Percentiles rank a stretch among this genome's conserved stretches.
These are phyloP conservation scores for Dendroctonus valens DNA, from an alignment of 1,140 invertebrate species.

Conservation along the genomic window DNA sequence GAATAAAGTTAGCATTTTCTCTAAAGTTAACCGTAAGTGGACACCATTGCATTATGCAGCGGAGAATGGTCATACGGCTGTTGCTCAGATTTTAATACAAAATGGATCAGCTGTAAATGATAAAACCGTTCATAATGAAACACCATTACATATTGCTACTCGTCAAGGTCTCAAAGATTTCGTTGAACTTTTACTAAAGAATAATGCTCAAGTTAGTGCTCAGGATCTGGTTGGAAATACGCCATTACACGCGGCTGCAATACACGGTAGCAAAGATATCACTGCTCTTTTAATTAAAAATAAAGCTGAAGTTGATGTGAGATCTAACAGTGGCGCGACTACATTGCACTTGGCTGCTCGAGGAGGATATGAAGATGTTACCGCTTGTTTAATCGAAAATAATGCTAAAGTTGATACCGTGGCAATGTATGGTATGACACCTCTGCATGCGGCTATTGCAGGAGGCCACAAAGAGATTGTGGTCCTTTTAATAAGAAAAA, in stretches of 20 bases:
- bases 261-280: constrained; percentile 23
- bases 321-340: constrained; percentile 24
- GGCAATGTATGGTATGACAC: constrained; percentile 23
- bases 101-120: constrained; percentile 52
- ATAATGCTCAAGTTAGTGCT: constrained; percentile 38
- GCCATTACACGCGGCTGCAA: constrained; percentile 35
- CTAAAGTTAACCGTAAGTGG: constrained; percentile 16
- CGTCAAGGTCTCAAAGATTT: constrained; percentile 6
- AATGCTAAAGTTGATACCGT: constrained; percentile 32
- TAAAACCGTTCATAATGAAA: constrained; percentile 54
- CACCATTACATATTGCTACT: constrained; percentile 34
- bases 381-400: constrained; percentile 34
- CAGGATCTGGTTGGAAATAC: constrained; percentile 26
- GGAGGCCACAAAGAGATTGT: constrained; percentile 25
- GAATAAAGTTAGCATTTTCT: constrained; percentile 22
- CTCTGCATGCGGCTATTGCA: constrained; percentile 36
- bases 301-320: constrained; percentile 28
- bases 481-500: constrained; percentile 14
- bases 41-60: constrained; percentile 53
- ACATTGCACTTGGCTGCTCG: constrained; percentile 33
- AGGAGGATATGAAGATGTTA: constrained; percentile 16
- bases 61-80: constrained; percentile 46
- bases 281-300: constrained; percentile 27
- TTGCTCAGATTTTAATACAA: constrained; percentile 51
- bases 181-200: constrained; percentile 4